Evolutionary conservation across 92 coral and sea anemone genomes (phyloP).

Genomic region (Phenganax stokvisi): DNA sequence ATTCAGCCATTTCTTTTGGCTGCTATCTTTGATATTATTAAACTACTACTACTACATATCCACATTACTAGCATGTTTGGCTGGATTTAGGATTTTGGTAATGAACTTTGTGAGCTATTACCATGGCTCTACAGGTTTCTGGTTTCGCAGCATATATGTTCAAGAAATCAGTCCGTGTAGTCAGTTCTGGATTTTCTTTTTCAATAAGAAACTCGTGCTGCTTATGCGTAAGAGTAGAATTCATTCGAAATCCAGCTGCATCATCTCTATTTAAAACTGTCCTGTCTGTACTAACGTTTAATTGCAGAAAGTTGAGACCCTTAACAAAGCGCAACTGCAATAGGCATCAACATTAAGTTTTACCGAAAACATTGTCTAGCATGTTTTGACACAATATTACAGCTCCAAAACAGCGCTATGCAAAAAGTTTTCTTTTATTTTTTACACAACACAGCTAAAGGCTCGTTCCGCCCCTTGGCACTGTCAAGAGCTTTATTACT

Average conservation of each 20-base stretch:
- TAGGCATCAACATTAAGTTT: slow-evolving; percentile 27
- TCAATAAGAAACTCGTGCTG: slow-evolving; percentile 3
- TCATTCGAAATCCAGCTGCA: slow-evolving; percentile 35
- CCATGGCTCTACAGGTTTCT: slow-evolving; percentile 8
- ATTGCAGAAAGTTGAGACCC: slow-evolving; percentile 23
- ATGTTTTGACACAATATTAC: slow-evolving; percentile 3
- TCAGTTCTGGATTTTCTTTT: background rate
- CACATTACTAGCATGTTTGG: background rate
- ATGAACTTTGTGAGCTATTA: slow-evolving; percentile 1
- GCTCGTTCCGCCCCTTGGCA: too few relatives aligned
- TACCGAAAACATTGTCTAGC: slow-evolving; percentile 18
- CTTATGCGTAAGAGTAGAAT: slow-evolving; percentile 24
- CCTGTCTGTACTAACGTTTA: slow-evolving; percentile 13
- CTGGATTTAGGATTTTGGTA: background rate
- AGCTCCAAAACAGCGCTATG: slow-evolving; percentile 20
- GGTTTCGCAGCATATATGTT: background rate
- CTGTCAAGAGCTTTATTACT: too few relatives aligned
- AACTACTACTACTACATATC: too few relatives aligned
- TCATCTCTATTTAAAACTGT: slow-evolving; percentile 29
- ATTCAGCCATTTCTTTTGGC: too few relatives aligned
- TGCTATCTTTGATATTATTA: too few relatives aligned
- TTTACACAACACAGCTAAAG: background rate
- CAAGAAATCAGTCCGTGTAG: background rate
- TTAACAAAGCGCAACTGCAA: slow-evolving; percentile 18
- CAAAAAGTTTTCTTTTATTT: slow-evolving; percentile 21